Evolutionary conservation across 2,113 vertebrate species (phyloP).

Genomic region (Chlamydotis undulata): DNA sequence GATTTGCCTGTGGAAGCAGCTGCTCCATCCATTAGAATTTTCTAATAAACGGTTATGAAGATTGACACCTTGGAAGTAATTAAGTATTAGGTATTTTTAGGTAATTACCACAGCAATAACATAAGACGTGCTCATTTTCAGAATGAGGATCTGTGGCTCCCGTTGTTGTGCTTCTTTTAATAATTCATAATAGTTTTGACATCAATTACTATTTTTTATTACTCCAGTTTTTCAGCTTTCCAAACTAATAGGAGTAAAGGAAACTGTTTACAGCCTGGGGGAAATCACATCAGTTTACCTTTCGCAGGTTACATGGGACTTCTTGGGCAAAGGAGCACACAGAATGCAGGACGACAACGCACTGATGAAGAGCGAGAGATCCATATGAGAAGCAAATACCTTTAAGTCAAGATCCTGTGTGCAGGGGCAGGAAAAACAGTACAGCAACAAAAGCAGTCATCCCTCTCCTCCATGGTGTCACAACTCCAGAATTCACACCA

Average conservation of each 20-base stretch:
- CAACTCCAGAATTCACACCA: not conserved
- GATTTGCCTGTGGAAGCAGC: constrained; percentile 64
- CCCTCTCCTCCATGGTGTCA: not conserved
- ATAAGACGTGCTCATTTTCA: constrained; percentile 61
- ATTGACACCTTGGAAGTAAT: constrained; percentile 79
- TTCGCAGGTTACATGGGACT: not conserved
- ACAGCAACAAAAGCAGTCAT: not conserved
- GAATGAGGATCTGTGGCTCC: constrained; percentile 58
- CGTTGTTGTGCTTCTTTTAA: constrained; percentile 37
- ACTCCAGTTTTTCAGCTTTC: constrained; percentile 63
- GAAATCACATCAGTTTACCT: not conserved
- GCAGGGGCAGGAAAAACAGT: not conserved
- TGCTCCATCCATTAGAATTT: constrained; percentile 72
- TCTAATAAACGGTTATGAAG: constrained; percentile 76
- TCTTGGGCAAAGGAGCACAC: not conserved
- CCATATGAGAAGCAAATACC: not conserved
- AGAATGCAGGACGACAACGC: not conserved
- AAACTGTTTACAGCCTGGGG: not conserved
- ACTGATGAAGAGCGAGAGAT: not conserved
- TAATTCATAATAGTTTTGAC: constrained; percentile 70
- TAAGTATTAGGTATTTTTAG: constrained; percentile 78
- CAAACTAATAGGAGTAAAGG: constrained; percentile 17
- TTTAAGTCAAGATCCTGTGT: not conserved
- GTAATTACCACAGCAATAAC: constrained; percentile 72
- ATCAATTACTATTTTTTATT: constrained; percentile 64